Evolutionary conservation across 2,888 invertebrate species (phyloP), one percentile per base, ranked within the genome.

Genomic region (Arctia plantaginis): DNA sequence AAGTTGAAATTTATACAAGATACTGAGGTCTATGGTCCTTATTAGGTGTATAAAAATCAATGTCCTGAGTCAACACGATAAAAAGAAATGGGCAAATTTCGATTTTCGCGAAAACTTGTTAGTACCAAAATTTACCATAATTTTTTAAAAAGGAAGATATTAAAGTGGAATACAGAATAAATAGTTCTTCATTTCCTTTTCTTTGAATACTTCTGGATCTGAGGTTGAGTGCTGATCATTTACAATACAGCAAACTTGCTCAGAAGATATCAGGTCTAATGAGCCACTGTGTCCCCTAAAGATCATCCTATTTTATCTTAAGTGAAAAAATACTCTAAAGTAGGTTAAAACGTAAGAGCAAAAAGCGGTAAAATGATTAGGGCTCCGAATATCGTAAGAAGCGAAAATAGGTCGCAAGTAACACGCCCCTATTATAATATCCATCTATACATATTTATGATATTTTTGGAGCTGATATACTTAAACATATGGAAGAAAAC

Each of bases 361-460:
- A 67, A 67, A 47, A 13, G 30, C 30, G n/a, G 23, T 47, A 67
- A 67, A 47, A 47, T 47, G 30, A 67, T 30, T 12, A 47, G 67
- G 33, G 13, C 13, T 47, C 33, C 6, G 55, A 69, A 69, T 64
- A 47, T 62, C 39, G 41, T 62, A 39, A 27, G 12, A 27, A 62
- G 27, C 20, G 62, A 62, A 69, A 44, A 70, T 62, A 13, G 59
- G 41, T 70, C 62, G 30, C 30, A 62, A 51, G 70, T 62, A 62
- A 41, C 27, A 13, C 44, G 30, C 41, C 59, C 62, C 44, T 41
- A 30, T 69, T 69, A 41, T 64, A 64, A 62, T 69, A 59, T 69
- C 39, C 33, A 64, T 62, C 44, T 47, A 70, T 70, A 70, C 44
- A 64, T 70, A 70, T 44, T 64, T 64, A 62, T 70, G n/a, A 44